These are phyloP conservation scores for Discoglossus pictus DNA, from an alignment of 2,797 vertebrate species.

Conservation along the genomic window DNA sequence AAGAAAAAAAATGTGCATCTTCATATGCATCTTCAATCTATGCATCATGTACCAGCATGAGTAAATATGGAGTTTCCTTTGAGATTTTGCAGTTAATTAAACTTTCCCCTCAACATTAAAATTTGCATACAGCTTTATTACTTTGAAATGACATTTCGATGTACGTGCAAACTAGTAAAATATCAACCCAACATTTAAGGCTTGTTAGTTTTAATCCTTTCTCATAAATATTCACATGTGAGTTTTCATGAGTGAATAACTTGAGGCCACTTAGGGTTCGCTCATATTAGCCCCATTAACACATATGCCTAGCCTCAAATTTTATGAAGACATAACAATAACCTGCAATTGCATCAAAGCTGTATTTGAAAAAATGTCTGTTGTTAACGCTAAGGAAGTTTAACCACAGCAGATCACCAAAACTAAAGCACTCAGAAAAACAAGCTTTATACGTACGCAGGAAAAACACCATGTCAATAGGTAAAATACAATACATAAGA, in stretches of 20 bases:
- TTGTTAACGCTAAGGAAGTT: no score
- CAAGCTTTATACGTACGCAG: no score
- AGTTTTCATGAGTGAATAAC: slow-evolving; percentile 7
- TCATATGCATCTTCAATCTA: slow-evolving; percentile 27
- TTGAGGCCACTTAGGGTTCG: not conserved
- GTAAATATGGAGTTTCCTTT: slow-evolving; percentile 29
- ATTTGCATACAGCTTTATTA: slow-evolving; percentile 44
- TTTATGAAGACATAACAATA: no score
- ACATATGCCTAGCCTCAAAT: no score
- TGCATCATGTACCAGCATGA: slow-evolving; percentile 17
- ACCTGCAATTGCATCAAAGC: no score
- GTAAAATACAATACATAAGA: no score
- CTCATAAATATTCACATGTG: slow-evolving; percentile 36
- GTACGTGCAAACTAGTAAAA: slow-evolving; percentile 36
- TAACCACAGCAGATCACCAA: no score
- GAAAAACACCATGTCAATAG: no score
- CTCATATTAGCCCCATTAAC: no score
- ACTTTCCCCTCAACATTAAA: slow-evolving; percentile 32
- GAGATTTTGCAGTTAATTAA: slow-evolving; percentile 47
- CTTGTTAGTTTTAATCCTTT: slow-evolving; percentile 37
- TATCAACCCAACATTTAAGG: slow-evolving; percentile 43
- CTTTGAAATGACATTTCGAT: slow-evolving; percentile 26
- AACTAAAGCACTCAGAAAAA: no score
- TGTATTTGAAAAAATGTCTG: no score
- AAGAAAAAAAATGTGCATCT: not conserved